Conservation (phyloP, 2,888 invertebrate genomes). For the Plagiodera versicolora region DNA sequence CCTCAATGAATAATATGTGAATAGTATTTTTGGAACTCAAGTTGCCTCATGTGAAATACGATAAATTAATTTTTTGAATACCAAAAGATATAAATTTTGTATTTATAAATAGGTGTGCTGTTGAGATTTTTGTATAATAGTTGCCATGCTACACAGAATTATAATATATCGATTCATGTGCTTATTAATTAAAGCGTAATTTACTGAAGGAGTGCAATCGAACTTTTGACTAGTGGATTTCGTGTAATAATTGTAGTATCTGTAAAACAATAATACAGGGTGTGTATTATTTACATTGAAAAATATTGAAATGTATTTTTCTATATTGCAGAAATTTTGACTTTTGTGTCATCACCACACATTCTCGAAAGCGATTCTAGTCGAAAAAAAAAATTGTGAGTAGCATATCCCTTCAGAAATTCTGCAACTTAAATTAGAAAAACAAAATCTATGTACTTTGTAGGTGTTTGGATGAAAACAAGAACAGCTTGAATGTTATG, state of each 20-base stretch:
- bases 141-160: conserved; percentile 21
- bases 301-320: no score
- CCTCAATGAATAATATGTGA: conserved; percentile 14
- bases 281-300: background rate
- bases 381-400: background rate
- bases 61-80: conserved; percentile 32
- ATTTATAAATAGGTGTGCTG: conserved; percentile 33
- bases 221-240: background rate
- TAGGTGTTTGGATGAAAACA: conserved; percentile 43
- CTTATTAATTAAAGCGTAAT: conserved; percentile 40
- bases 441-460: conserved; percentile 49
- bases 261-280: background rate
- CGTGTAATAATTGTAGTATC: background rate
- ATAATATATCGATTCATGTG: conserved; percentile 32
- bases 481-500: conserved; percentile 24
- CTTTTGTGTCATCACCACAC: background rate
- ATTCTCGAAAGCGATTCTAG: background rate
- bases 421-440: conserved; percentile 34
- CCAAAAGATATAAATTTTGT: conserved; percentile 33
- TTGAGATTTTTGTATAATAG: conserved; percentile 28
- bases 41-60: conserved; percentile 32
- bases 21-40: conserved; percentile 24
- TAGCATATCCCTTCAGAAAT: conserved; percentile 20
- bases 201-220: conserved; percentile 32
- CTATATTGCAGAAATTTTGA: conserved; percentile 3